Percentiles rank a stretch among this genome's conserved stretches.
Conservation (phyloP, 1,140 invertebrate species). For the Drosophila sp. region DNA sequence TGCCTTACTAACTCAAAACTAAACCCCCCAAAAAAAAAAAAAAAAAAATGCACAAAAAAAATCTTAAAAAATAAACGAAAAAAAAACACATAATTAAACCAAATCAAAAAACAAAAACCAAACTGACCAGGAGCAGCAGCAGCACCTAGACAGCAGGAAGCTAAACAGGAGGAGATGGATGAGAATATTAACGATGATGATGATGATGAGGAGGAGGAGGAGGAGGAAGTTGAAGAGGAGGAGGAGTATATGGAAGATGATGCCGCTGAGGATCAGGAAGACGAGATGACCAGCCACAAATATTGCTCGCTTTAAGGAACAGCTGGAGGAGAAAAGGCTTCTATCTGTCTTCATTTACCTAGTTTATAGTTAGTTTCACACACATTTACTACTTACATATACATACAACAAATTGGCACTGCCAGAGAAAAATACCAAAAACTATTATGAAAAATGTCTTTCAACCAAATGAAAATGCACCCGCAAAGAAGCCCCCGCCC, state of each 20-base stretch:
- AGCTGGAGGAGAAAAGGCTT: background rate
- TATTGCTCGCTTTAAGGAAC: slow-evolving; percentile 64
- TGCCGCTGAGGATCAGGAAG: slow-evolving; percentile 12
- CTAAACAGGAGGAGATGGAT: slow-evolving; percentile 16
- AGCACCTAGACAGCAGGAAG: slow-evolving; percentile 54
- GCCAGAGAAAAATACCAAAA: slow-evolving; percentile 34
- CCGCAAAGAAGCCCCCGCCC: background rate
- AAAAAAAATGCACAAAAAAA: slow-evolving; percentile 32
- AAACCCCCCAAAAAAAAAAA: slow-evolving; percentile 23
- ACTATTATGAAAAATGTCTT: background rate
- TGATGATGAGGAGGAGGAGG: slow-evolving; percentile 16
- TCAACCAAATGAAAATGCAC: background rate
- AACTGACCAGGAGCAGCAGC: slow-evolving; percentile 76
- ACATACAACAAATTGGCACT: slow-evolving; percentile 39
- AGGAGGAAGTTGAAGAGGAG: slow-evolving; percentile 17
- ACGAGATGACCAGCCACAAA: slow-evolving; percentile 38
- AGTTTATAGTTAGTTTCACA: background rate
- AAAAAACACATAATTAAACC: slow-evolving; percentile 16
- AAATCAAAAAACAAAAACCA: slow-evolving; percentile 18
- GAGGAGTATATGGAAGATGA: slow-evolving; percentile 26
- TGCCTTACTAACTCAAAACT: slow-evolving; percentile 68
- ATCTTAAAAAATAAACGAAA: slow-evolving; percentile 1
- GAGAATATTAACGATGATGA: slow-evolving; percentile 29
- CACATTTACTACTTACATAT: slow-evolving; percentile 4
- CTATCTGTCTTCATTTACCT: slow-evolving; percentile 8